Conservation (phyloP, 2,888 invertebrate genomes). For the Timema cristinae region DNA sequence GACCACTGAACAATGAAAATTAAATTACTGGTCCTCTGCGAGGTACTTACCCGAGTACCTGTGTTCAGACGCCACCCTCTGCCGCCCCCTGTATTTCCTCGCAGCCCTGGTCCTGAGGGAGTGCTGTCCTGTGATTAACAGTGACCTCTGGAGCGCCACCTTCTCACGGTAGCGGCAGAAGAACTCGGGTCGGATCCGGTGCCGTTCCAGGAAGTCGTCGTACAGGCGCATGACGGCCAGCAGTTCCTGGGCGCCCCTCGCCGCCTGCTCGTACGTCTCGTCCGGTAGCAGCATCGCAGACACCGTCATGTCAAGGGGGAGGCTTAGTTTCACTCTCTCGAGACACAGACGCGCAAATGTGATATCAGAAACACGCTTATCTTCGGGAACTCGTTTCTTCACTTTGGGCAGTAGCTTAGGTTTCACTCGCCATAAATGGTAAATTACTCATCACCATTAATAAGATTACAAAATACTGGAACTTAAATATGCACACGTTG, state of each 20-base stretch:
- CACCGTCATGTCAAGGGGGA: conserved; percentile 19
- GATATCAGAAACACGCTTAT: too few relatives aligned
- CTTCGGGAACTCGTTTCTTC: too few relatives aligned
- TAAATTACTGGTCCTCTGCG: too few relatives aligned
- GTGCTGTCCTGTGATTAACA: conserved; percentile 38
- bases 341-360: too few relatives aligned
- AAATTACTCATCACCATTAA: too few relatives aligned
- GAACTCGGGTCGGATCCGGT: conserved; percentile 71
- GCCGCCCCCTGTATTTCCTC: neutral
- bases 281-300: conserved; percentile 61
- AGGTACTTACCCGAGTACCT: conserved; percentile 21
- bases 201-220: conserved; percentile 58
- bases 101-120: conserved; percentile 1
- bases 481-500: too few relatives aligned
- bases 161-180: conserved; percentile 66
- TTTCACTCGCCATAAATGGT: too few relatives aligned
- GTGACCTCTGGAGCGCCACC: conserved; percentile 48
- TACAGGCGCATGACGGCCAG: conserved; percentile 54
- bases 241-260: conserved; percentile 41
- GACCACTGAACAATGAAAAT: too few relatives aligned
- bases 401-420: too few relatives aligned
- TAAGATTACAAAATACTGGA: too few relatives aligned
- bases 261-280: conserved; percentile 68
- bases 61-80: conserved; percentile 17
- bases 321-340: too few relatives aligned